Evolutionary conservation across 2,797 vertebrate species (phyloP).

Genomic region (Microhierax caerulescens): DNA sequence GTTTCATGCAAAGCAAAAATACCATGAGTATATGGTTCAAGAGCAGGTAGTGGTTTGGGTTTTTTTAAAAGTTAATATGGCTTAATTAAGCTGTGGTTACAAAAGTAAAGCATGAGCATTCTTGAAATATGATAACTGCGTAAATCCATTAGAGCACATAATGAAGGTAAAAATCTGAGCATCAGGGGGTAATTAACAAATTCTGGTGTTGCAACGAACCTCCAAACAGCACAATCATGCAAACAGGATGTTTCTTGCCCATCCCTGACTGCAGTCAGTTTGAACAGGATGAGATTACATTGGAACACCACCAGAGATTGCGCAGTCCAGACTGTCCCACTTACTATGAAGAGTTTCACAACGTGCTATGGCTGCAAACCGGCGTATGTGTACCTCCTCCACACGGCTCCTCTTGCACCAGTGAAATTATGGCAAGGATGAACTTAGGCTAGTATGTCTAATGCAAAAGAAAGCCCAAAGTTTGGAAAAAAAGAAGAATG

Average conservation of each 20-base stretch:
- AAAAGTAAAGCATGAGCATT: neutral
- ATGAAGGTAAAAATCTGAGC: neutral
- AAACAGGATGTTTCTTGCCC: neutral
- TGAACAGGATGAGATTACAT: neutral
- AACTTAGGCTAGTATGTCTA: neutral
- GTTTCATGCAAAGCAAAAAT: neutral
- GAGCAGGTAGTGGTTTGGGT: neutral
- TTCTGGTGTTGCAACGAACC: neutral
- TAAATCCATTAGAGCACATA: neutral
- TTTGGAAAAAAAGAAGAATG: neutral
- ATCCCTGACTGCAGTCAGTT: neutral
- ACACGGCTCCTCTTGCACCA: neutral
- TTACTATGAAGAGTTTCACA: neutral
- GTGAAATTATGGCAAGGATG: neutral
- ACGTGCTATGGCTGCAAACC: neutral
- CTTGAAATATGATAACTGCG: neutral
- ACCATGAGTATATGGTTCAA: neutral
- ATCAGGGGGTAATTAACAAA: neutral
- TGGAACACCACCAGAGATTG: neutral
- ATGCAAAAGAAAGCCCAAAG: neutral
- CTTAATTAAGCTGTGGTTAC: neutral
- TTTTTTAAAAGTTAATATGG: neutral
- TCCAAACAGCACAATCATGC: neutral
- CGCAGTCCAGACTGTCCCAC: accelerated
- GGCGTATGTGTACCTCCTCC: neutral